Base-by-base conservation (phyloP, 2,888 invertebrate species). In the Melitaea athalia region DNA sequence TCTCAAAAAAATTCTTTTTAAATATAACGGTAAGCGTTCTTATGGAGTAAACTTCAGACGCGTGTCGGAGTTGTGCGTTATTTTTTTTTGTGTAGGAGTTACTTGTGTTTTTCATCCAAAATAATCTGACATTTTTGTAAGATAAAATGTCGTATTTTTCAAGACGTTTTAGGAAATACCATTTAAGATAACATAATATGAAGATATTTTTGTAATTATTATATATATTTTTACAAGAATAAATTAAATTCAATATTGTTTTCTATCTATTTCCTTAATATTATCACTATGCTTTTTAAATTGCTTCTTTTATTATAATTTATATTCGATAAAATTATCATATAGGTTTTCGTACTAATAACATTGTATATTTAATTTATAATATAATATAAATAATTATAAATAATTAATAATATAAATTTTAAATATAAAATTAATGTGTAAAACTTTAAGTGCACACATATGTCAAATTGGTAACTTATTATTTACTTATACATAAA, bases 211-310 rank as follows among this genome's bases (percentile, higher is more conserved):
- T 71, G 65, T 50, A 65, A 57, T 63, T 68, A 31, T 62, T 63
- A 68, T 69, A 45, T 50, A 72, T 59, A 24, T 72, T 68, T 68
- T 59, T 68, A 70, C 59, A 72, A 72, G 70, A 72, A 72, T 72
- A 72, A 72, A 72, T 70, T 55, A 70, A 70, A 67, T 72, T 70
- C 14, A 64, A 69, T 69, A 69, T 69, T 72, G 62, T 68, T 55
- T 67, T 57, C 66, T 70, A 70, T 66, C 70, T 72, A 70, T 70
- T 45, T 67, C 70, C 52, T 68, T 69, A 69, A 59, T 50, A 63
- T 33, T 72, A 70, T 64, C 55, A 68, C 60, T 63, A 68, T 70
- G 63, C 33, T 61, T 43, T 67, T 67, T 57, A 64, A 67, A 64
- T 71, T 68, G 61, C 61, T 68, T 62, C 63, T 63, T 17, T 49